Conservation (phyloP, 1,140 invertebrate species). For the Bombus confusus region DNA sequence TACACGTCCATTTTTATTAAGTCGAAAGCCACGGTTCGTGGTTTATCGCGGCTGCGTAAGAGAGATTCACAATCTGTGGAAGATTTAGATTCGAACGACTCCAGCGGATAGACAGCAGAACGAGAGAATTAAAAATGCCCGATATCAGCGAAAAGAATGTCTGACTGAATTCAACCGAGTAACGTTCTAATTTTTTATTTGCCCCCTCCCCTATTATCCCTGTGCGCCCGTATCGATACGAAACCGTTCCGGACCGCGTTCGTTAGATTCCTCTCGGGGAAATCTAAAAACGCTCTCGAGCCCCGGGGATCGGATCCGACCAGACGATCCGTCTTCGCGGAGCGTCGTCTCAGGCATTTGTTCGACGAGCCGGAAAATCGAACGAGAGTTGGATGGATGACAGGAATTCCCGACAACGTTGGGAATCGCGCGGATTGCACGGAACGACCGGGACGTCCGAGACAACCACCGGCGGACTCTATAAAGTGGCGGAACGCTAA, state of each 20-base stretch:
- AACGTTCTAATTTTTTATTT: not conserved
- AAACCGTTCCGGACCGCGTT: not conserved
- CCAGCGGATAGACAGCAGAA: not conserved
- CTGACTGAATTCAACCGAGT: not conserved
- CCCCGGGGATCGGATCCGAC: conserved; percentile 29
- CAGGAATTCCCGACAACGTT: conserved; percentile 43
- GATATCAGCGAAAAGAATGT: not conserved
- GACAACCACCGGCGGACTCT: not conserved
- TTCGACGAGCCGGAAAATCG: conserved; percentile 60
- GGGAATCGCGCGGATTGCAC: conserved; percentile 6
- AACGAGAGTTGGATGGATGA: conserved; percentile 56
- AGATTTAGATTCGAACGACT: not conserved
- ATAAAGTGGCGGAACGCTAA: not conserved
- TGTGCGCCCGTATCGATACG: conserved; percentile 6
- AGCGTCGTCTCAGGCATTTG: conserved; percentile 52
- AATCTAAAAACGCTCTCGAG: conserved; percentile 40
- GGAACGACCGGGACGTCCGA: not conserved
- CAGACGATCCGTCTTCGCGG: conserved; percentile 57
- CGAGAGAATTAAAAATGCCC: conserved; percentile 8
- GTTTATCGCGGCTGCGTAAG: not conserved
- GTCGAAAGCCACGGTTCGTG: too few relatives aligned
- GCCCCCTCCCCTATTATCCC: not conserved
- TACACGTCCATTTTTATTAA: too few relatives aligned
- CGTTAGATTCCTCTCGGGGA: conserved; percentile 11
- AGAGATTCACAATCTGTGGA: not conserved